Base-by-base conservation (phyloP, 2,797 vertebrate species). In the Rostrhamus sociabilis region DNA sequence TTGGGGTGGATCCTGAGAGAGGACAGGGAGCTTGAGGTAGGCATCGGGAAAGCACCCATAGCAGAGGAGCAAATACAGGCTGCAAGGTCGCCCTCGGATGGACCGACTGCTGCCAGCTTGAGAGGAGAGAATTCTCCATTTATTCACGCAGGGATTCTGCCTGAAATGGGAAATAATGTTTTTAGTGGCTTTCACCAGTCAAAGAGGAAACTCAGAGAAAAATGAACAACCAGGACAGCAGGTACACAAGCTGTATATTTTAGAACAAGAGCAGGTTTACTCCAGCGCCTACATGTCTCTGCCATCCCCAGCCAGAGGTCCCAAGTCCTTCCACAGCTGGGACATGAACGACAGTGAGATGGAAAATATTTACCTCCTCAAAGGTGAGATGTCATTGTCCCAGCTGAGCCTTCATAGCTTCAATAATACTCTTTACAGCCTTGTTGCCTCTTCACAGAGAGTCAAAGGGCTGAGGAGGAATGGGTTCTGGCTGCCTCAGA, bases 41-140 rank as follows among this genome's bases (percentile, higher is more conserved):
- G 50, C 21, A 21, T 6, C 3, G 6, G 60, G 12, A 77, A 59
- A 77, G 20, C 22, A 11, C 7, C 36, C 60, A 10, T 1, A 8
- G 78, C 69, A 84, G 26, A 71, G 60, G 12, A 64, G 48, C 23
- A 68, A 87, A 19, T 2, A 0, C 0, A 2, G 29, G 11, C 36
- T 67, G 12, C 4, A 2, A 36, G 31, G 32, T 55, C 17, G 6
- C 10, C 32, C 26, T 71, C 1, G 0, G 25, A 32, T 3, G 3
- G 27, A n/a, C 34, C 0, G 0, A 6, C 59, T 29, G 64, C 68
- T 76, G 60, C 75, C 64, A 64, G 43, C 83, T 26, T 5, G 23
- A 63, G 64, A 80, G 15, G 21, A 52, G 19, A 48, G 12, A 36
- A 47, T 29, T 22, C 56, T 56, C 20, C 43, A 5, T 53, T 20